Base-by-base conservation (phyloP, 2,113 vertebrate species). In the Prunella himalayana region DNA sequence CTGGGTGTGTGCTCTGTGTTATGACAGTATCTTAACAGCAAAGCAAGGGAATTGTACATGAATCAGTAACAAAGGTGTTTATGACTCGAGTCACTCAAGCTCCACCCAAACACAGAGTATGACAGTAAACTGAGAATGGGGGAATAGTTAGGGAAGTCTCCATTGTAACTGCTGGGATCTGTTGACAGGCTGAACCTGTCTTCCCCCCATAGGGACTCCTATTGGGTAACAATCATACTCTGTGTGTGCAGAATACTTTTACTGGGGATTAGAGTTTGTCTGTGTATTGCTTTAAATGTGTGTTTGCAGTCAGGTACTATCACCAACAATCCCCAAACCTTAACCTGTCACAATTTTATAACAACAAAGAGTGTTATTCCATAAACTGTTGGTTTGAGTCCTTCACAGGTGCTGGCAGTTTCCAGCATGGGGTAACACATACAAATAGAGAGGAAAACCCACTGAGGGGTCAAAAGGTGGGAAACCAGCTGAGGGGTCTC, bases 281-380 rank as follows among this genome's bases (percentile, higher is more conserved):
- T 59, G 31, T 76, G 31, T 24, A 21, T 66, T 35, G 51, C 44
- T 86, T 59, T 50, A 21, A 59, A 59, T 35, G 25, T 4, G 13
- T 22, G 15, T 59, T 59, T 59, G 25, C 44, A 25, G 21, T 25
- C 44, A 27, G 51, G 25, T 76, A 14, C 17, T 59, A 42, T 9
- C 31, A 50, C 11, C 0, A 0, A 27, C 9, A 44, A 31, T 76
- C 31, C 25, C 21, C 0, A 0, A 49, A 59, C 16, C 25, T 50
- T 50, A 59, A 50, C 13, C 44, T 37, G 16, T 50, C 44, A 50
- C 31, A 25, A 42, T 37, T 59, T 59, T 11, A 37, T 31, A 42
- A 30, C 18, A 42, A 35, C 70, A 42, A 30, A 57, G 25, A 22
- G 3, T 22, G 5, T 44, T 59, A 21, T 18, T 59, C 44, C 44